Evolutionary conservation across 2,888 invertebrate species (phyloP), one percentile per base, ranked within the genome.

Genomic region (Resseliella maxima): DNA sequence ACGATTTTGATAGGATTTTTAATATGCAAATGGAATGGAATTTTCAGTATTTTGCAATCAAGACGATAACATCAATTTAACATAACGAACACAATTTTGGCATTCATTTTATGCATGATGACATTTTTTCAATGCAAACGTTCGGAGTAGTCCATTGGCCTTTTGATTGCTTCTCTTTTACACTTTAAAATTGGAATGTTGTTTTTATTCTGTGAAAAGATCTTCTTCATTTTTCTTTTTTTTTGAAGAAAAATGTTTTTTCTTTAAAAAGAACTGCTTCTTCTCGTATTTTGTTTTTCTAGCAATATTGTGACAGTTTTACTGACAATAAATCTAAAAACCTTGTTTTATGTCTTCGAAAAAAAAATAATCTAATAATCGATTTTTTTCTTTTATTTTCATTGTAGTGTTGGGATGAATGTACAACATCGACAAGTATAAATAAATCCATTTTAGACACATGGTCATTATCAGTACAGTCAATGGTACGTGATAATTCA

Each of bases 361-460:
- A 81, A 81, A 81, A 81, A 81, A 81, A 85, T 27, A 45, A 6
- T 35, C 12, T 31, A 5, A 27, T 31, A 72, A 72, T 1, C 38
- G 83, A 86, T 87, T 85, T 86, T 86, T 87, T 87, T 83, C 38
- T 36, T 81, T 81, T 18, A n/a, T n/a, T 83, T 87, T 87, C 45
- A 87, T 88, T 89, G 15, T 88, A 91, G 91, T 91, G 91, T 87
- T 91, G 90, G 90, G 89, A 90, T 87, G 90, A 89, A 88, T 90
- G 91, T 88, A 90, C 89, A 64, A 81, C 87, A 86, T 87, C 88
- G 45, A 89, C 90, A 45, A 90, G 89, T 88, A 89, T 89, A 86
- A 89, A 89, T 88, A 90, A 89, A 88, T 89, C 89, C 12, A 89
- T 90, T 87, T 89, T 89, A n/a, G 90, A 89, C 86, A 90, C 89